Evolutionary conservation across 1,140 invertebrate genomes (phyloP).

Genomic region (Vanessa tameamea): DNA sequence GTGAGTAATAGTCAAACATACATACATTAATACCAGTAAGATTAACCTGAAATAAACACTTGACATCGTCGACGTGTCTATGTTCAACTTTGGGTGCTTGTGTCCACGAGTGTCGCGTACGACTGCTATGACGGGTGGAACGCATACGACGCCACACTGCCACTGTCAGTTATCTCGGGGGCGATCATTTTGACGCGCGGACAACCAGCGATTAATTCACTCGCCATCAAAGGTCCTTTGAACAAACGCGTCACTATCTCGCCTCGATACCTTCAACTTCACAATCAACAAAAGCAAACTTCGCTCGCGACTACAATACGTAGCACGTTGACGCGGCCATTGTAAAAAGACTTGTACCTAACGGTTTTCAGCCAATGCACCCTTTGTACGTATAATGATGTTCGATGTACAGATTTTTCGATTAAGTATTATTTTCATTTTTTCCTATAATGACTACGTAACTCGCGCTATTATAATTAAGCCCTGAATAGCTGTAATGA

Average conservation of each 20-base stretch:
- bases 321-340: constrained; percentile 55
- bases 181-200: constrained; percentile 45
- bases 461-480: not conserved
- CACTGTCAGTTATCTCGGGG: constrained; percentile 34
- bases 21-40: no score
- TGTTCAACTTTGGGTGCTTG: no score
- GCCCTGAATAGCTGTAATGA: not conserved
- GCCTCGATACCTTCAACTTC: constrained; percentile 71
- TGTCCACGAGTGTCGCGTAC: no score
- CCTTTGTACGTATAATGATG: constrained; percentile 43
- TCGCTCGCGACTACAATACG: constrained; percentile 65
- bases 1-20: no score
- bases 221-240: constrained; percentile 62
- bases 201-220: constrained; percentile 58
- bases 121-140: no score
- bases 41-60: no score
- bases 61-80: no score
- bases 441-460: not conserved
- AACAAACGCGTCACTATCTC: constrained; percentile 68
- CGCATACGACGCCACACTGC: not conserved
- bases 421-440: constrained; percentile 14
- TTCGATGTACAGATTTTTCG: constrained; percentile 27
- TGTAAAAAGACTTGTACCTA: constrained; percentile 54
- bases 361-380: constrained; percentile 33
- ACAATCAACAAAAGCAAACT: constrained; percentile 65